Conservation (phyloP, 2,888 invertebrate genomes). For the Spisula solida region DNA sequence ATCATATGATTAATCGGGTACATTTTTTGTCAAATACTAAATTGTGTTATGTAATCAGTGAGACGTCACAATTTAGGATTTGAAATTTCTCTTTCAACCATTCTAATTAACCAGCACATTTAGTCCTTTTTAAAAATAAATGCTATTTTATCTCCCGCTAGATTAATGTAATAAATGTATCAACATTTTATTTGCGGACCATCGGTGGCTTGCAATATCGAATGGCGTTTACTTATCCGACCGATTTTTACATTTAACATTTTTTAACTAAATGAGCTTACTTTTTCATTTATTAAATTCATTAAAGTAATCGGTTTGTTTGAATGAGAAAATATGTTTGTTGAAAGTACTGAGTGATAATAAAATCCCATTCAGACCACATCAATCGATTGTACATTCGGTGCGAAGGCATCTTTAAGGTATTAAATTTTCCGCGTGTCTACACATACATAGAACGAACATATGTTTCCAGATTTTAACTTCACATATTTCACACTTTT, state of each 20-base stretch:
- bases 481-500: constrained; percentile 18
- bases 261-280: constrained; percentile 2
- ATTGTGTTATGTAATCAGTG: neutral
- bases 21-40: neutral
- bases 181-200: neutral
- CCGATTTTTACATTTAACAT: neutral
- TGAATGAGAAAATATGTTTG: neutral
- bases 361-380: constrained; percentile 16
- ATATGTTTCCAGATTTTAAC: constrained; percentile 32
- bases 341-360: neutral
- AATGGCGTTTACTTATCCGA: neutral
- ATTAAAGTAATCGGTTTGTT: neutral
- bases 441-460: constrained; percentile 24
- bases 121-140: neutral
- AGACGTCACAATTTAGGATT: neutral
- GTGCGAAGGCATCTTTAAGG: constrained; percentile 49
- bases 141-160: neutral
- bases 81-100: neutral
- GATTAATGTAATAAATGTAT: neutral
- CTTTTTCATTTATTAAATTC: neutral
- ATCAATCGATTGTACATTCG: constrained; percentile 36
- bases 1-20: neutral
- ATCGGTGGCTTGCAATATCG: neutral
- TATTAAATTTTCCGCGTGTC: constrained; percentile 45
- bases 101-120: neutral